These are phyloP conservation scores for Mareca strepera DNA, from an alignment of 2,797 vertebrate species.

Conservation along the genomic window DNA sequence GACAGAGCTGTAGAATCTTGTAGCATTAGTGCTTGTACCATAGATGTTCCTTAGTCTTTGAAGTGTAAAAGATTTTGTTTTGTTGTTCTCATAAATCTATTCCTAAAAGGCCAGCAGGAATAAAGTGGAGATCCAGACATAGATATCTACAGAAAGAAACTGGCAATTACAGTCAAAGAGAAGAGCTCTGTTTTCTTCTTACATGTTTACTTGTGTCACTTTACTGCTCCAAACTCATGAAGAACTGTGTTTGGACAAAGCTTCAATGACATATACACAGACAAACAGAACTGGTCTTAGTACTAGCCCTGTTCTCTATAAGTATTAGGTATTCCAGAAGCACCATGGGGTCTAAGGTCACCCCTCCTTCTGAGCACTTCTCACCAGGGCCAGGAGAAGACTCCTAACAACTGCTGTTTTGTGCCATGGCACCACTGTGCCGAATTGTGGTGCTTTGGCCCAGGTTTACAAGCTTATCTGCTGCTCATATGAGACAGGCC, in stretches of 20 bases:
- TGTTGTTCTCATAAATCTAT: not conserved
- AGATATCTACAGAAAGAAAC: not conserved
- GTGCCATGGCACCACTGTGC: not conserved
- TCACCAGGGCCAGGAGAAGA: not conserved
- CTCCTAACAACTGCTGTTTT: not conserved
- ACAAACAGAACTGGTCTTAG: not conserved
- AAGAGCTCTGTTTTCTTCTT: not conserved
- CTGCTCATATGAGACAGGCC: not conserved
- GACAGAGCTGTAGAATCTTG: not conserved
- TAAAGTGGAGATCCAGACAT: not conserved
- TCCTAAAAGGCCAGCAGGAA: not conserved
- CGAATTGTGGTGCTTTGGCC: not conserved
- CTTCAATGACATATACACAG: not conserved
- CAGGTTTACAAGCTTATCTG: not conserved
- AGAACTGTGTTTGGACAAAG: not conserved
- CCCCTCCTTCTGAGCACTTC: not conserved
- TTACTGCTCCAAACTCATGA: not conserved
- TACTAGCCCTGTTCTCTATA: not conserved
- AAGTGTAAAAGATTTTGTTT: not conserved
- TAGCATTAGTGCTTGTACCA: not conserved
- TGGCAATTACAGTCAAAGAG: not conserved
- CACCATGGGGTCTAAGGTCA: not conserved
- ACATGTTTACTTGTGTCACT: not conserved
- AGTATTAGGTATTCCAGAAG: not conserved
- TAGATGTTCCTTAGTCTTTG: not conserved